These are phyloP conservation scores for Tortricodes alternella DNA, from an alignment of 2,888 invertebrate genomes.

Conservation along the genomic window DNA sequence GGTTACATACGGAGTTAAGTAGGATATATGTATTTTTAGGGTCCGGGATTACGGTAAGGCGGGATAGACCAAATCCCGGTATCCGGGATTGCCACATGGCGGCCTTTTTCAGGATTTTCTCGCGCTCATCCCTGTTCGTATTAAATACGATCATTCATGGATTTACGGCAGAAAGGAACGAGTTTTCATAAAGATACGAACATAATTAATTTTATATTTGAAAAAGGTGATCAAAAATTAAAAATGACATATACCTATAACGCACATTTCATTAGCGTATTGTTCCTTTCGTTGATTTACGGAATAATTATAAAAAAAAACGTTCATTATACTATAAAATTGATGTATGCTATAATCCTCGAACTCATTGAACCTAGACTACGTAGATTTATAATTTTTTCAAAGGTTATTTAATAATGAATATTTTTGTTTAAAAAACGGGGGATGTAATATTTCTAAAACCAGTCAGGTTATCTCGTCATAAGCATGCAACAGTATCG, in stretches of 20 bases:
- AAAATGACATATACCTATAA: no score
- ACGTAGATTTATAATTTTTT: not conserved
- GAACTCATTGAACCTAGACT: no score
- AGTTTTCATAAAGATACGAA: not conserved
- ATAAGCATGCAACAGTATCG: constrained; percentile 36
- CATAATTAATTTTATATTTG: not conserved
- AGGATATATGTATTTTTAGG: constrained; percentile 42
- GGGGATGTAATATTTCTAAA: not conserved
- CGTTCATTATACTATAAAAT: no score
- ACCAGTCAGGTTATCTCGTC: not conserved
- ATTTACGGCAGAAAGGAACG: constrained; percentile 7
- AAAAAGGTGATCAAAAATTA: no score
- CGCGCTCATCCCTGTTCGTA: constrained; percentile 44
- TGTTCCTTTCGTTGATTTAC: no score
- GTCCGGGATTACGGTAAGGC: constrained; percentile 60
- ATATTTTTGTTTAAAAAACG: not conserved
- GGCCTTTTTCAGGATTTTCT: constrained; percentile 65
- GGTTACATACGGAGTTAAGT: constrained; percentile 31
- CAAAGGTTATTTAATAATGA: not conserved
- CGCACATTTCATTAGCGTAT: no score
- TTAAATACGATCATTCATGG: constrained; percentile 23
- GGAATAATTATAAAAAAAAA: no score
- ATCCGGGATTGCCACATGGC: constrained; percentile 58
- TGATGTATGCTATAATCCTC: no score
- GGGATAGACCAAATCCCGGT: constrained; percentile 60